These are phyloP conservation scores for Narcine bancroftii DNA, from an alignment of 2,113 vertebrate species.

Conservation along the genomic window DNA sequence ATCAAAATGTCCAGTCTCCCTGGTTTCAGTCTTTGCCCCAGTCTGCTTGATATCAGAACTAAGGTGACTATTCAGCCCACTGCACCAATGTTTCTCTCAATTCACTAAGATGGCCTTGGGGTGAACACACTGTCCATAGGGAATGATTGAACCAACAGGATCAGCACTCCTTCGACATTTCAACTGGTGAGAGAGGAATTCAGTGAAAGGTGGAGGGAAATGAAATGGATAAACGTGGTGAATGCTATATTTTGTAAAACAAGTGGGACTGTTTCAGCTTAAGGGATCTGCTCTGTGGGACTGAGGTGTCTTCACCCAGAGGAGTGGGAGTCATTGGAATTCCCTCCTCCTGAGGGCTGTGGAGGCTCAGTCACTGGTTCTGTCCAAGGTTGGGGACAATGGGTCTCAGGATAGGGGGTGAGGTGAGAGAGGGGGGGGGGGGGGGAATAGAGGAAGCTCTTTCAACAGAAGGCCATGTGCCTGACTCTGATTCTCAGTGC, in stretches of 20 bases:
- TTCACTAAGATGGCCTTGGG: background rate
- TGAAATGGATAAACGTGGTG: background rate
- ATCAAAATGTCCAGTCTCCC: background rate
- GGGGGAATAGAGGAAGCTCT: no score
- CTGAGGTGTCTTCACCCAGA: background rate
- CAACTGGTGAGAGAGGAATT: background rate
- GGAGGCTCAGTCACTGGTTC: background rate
- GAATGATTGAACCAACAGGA: background rate
- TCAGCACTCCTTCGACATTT: background rate
- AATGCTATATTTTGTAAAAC: background rate
- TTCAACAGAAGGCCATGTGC: no score
- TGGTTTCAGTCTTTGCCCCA: background rate
- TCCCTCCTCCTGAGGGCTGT: background rate
- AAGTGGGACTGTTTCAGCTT: background rate
- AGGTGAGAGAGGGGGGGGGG: background rate
- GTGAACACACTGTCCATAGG: background rate
- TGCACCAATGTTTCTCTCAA: no score
- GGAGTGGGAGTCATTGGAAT: background rate
- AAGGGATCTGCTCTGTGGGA: background rate
- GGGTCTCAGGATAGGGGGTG: background rate
- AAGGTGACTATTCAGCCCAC: background rate
- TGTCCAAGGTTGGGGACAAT: background rate
- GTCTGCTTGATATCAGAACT: background rate
- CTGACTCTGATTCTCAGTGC: no score
- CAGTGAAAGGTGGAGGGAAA: background rate